A percentile compares a stretch with the other conserved stretches of the same genome.
Conservation (phyloP, 2,888 invertebrate genomes). For the Lasioglossum lativentre region DNA sequence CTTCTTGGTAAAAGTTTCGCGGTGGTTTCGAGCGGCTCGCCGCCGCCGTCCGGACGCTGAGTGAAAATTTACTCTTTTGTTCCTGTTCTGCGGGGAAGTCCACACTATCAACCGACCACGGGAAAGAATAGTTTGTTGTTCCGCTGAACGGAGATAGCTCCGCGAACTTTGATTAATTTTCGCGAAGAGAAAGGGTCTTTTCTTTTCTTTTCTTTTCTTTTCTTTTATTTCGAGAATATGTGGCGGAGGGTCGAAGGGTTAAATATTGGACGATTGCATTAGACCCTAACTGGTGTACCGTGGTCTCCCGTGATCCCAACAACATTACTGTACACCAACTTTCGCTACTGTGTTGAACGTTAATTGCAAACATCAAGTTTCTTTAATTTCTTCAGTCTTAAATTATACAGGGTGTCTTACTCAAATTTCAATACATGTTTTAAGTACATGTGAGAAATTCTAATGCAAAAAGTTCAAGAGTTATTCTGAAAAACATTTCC, state of each 20-base stretch:
- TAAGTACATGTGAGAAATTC: no score
- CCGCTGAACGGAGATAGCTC: neutral
- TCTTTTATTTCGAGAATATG: neutral
- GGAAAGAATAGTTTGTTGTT: neutral
- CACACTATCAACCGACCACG: neutral
- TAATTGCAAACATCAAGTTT: neutral
- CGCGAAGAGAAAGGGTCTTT: neutral
- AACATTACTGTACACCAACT: neutral
- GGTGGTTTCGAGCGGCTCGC: constrained; percentile 24
- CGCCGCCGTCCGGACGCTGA: neutral
- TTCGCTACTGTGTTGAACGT: no score
- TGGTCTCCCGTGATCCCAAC: no score
- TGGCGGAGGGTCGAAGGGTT: neutral
- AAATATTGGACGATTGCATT: neutral
- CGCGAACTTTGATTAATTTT: constrained; percentile 11
- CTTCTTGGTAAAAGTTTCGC: constrained; percentile 1
- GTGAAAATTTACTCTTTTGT: neutral
- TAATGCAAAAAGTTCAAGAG: no score
- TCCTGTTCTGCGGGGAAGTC: neutral
- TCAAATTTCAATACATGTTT: no score
- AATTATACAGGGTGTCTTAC: no score
- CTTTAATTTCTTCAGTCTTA: no score
- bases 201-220: no score
- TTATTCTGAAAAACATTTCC: no score
- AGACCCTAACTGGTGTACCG: no score